Conservation (phyloP, 2,888 invertebrate species). For the Tetranychus truncatus region DNA sequence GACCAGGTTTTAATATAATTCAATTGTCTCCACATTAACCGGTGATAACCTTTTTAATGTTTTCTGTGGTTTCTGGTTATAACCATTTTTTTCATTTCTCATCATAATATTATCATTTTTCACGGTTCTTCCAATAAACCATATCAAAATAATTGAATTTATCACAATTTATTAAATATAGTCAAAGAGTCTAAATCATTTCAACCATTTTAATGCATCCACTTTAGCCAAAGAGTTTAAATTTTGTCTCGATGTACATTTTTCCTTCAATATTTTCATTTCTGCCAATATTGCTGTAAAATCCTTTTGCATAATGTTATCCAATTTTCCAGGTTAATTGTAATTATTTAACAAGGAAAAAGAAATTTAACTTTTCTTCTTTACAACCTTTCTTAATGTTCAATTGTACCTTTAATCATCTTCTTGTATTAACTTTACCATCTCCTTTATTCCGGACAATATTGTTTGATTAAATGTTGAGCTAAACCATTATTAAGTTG, state of each 20-base stretch:
- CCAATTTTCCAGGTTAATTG: neutral
- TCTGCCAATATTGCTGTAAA: too few species aligned
- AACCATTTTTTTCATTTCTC: too few species aligned
- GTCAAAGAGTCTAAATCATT: too few species aligned
- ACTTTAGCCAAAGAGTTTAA: neutral
- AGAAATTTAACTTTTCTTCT: neutral
- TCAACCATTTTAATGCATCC: neutral
- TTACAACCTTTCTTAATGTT: neutral
- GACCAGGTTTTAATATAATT: too few species aligned
- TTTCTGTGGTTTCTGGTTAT: too few species aligned
- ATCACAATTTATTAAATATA: too few species aligned
- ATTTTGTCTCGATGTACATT: too few species aligned
- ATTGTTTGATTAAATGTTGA: neutral
- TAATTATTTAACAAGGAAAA: neutral
- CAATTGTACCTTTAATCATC: neutral
- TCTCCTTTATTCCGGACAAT: too few species aligned
- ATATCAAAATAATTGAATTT: neutral
- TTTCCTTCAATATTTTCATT: neutral
- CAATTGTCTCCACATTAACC: too few species aligned
- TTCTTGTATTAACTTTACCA: too few species aligned
- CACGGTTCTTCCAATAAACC: neutral
- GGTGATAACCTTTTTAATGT: too few species aligned
- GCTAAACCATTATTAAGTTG: neutral
- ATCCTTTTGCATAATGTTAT: neutral
- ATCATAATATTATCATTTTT: neutral